phyloP scores from a whole-genome alignment of 1,140 invertebrate species.

The Rhizoglyphus robini region DNA sequence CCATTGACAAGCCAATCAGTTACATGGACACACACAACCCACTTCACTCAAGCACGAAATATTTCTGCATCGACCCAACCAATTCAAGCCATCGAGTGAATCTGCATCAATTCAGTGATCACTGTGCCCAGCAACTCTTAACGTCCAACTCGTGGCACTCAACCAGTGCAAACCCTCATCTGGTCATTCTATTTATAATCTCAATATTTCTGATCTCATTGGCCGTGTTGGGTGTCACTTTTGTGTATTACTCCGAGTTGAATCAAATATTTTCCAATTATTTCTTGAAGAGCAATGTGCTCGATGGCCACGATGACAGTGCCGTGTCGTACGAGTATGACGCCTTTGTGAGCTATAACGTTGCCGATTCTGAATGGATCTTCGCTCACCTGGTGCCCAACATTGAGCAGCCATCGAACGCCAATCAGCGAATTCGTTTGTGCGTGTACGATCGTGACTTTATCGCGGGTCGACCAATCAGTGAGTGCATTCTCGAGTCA shows the following conservation, averaged over 20 bases:
- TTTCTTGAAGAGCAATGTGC: conserved; percentile 5
- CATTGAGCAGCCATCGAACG: conserved; percentile 31
- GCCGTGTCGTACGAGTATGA: conserved; percentile 48
- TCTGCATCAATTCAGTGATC: neutral
- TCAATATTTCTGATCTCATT: conserved; percentile 1
- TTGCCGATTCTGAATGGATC: conserved; percentile 46
- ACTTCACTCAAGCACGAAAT: neutral
- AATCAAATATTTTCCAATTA: neutral
- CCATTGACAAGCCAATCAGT: neutral
- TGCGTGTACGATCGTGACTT: conserved; percentile 52
- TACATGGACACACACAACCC: conserved; percentile 3
- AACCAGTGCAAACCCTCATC: neutral
- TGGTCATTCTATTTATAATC: neutral
- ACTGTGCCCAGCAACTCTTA: neutral
- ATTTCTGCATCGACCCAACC: too few relatives aligned
- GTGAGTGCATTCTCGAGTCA: conserved; percentile 44
- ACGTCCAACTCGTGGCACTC: too few relatives aligned
- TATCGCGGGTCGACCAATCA: conserved; percentile 45
- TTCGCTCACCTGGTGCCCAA: conserved; percentile 39
- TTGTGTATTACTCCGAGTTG: neutral
- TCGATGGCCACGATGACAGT: conserved; percentile 18
- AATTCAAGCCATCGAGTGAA: too few relatives aligned
- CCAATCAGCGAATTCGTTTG: conserved; percentile 29
- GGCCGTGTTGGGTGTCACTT: neutral
- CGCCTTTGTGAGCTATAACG: conserved; percentile 51